Base-by-base conservation (phyloP, 1,140 invertebrate species). In the Scaptomyza montana region DNA sequence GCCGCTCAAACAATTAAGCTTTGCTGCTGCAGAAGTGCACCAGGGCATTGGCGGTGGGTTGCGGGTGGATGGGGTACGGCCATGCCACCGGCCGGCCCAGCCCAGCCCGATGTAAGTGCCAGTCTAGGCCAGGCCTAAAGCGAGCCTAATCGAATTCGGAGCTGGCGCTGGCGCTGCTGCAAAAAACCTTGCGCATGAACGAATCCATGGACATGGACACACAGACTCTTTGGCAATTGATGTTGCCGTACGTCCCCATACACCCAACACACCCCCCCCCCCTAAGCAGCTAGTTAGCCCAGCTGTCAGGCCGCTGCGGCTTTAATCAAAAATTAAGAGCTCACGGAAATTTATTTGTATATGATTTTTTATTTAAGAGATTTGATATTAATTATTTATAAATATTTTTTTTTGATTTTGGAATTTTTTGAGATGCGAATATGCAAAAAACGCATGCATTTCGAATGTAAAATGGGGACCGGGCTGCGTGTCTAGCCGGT, bases 121-220 rank as follows among this genome's bases (percentile, higher is more conserved):
- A 64, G 59, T 71, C 57, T 41, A 51, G 67, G 50, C 50, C 57
- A 19, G 39, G 60, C 21, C 70, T 13, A 30, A 43, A 43, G 57
- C 49, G 46, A 21, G 25, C 9, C 49, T 21, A 43, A 61, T 64
- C 65, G 69, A 65, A 64, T 57, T 56, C 59, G 59, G 10, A 61
- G 62, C 33, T 57, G 54, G 54, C 39, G 51, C n/a, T 59, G 62
- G 30, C 5, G 30, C 1, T 33, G 30, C 30, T 33, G 66, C 66
- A 79, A 67, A 86, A 90, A 90, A 90, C 87, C 87, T 90, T 90
- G 87, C 87, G 87, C 87, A 90, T 90, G 87, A 90, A 90, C 87
- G 87, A 78, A 87, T 90, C 87, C 87, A 90, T 90, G 87, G 87
- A 90, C 87, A 86, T 81, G 82, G 81, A 80, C 81, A 85, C 73